phyloP scores from a whole-genome alignment of 2,888 invertebrate genomes.

The Encarsia formosa region DNA sequence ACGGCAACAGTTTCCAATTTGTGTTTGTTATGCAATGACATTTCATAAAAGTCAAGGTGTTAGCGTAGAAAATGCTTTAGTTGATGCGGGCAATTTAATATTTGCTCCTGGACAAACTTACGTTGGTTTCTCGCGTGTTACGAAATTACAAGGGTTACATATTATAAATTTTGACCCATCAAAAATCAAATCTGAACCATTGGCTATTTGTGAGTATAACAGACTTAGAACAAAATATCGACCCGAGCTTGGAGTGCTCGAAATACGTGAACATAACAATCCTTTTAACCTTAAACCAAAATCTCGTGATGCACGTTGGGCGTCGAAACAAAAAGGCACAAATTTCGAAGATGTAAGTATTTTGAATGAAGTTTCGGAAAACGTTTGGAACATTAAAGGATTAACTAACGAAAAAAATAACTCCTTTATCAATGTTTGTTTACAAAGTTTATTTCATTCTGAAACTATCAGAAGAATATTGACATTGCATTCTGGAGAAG shows the following conservation, averaged over 20 bases:
- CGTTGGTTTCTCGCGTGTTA: conserved; percentile 32
- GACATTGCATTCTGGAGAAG: background rate
- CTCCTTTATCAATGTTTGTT: background rate
- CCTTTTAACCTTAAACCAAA: background rate
- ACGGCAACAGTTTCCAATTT: conserved; percentile 33
- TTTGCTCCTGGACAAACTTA: conserved; percentile 27
- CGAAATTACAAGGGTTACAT: conserved; percentile 29
- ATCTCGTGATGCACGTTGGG: background rate
- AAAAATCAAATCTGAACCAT: conserved; percentile 23
- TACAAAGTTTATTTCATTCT: background rate
- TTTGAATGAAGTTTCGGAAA: too few species aligned
- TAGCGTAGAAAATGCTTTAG: conserved; percentile 29
- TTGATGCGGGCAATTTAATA: conserved; percentile 28
- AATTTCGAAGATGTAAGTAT: background rate
- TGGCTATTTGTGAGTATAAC: conserved; percentile 27
- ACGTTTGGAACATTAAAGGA: too few species aligned
- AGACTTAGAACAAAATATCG: conserved; percentile 21
- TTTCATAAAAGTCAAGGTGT: conserved; percentile 34
- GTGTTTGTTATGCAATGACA: conserved; percentile 31
- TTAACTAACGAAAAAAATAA: too few species aligned
- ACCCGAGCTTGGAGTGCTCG: conserved; percentile 5
- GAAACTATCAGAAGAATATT: background rate
- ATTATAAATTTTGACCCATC: conserved; percentile 31
- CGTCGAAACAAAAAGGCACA: background rate
- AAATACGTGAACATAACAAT: background rate